phyloP scores from a whole-genome alignment of 1,140 invertebrate genomes.

The Plectrocnemia conspersa region DNA sequence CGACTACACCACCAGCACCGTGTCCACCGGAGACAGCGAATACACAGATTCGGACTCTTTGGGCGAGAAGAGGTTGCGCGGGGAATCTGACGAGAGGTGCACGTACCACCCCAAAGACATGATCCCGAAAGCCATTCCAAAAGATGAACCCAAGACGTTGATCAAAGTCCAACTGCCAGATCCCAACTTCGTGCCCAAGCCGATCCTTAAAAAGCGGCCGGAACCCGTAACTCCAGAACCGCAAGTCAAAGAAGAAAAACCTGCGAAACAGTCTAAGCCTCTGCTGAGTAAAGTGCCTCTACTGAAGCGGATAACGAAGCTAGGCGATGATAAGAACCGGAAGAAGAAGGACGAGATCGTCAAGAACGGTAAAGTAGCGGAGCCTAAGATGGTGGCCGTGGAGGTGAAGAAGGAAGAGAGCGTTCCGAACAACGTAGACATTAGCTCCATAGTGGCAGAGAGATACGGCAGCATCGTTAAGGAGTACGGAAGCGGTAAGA shows the following conservation, averaged over 20 bases:
- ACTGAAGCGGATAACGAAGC: conserved; percentile 49
- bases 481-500: conserved; percentile 57
- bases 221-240: conserved; percentile 34
- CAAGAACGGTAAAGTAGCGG: conserved; percentile 23
- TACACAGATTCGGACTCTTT: conserved; percentile 52
- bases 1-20: conserved; percentile 58
- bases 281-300: conserved; percentile 44
- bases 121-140: conserved; percentile 38
- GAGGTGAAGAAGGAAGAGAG: conserved; percentile 28
- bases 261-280: conserved; percentile 41
- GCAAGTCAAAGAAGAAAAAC: conserved; percentile 34
- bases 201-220: conserved; percentile 63
- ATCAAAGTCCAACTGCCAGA: conserved; percentile 55
- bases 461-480: conserved; percentile 77
- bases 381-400: conserved; percentile 14
- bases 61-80: conserved; percentile 53
- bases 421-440: conserved; percentile 36
- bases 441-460: conserved; percentile 59
- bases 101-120: conserved; percentile 64
- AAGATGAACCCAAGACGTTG: conserved; percentile 49
- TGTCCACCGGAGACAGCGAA: conserved; percentile 45
- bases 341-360: conserved; percentile 36
- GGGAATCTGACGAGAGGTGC: conserved; percentile 55
- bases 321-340: conserved; percentile 46
- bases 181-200: conserved; percentile 66